A percentile compares a stretch with the other conserved stretches of the same genome.
Evolutionary conservation across 2,888 invertebrate species (phyloP).

Genomic region (Hemaris fuciformis): DNA sequence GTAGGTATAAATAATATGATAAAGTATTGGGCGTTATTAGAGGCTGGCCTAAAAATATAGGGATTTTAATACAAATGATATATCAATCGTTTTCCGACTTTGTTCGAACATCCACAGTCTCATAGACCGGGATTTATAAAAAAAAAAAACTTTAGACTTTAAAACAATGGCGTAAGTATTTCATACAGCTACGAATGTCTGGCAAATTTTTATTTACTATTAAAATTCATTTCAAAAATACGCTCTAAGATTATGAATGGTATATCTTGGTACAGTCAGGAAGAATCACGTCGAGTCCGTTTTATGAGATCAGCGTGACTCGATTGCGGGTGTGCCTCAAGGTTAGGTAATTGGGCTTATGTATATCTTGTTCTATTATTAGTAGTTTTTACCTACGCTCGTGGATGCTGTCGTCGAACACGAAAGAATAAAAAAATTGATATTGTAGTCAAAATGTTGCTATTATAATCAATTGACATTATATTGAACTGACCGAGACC

Average conservation of each 20-base stretch:
- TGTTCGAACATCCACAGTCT: too few relatives aligned
- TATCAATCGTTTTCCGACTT: too few relatives aligned
- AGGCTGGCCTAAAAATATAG: too few relatives aligned
- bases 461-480: too few relatives aligned
- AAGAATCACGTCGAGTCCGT: conserved; percentile 14
- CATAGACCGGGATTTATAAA: too few relatives aligned
- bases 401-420: neutral
- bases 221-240: neutral
- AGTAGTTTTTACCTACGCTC: neutral
- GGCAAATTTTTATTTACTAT: neutral
- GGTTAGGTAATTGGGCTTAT: conserved; percentile 22
- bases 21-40: too few relatives aligned
- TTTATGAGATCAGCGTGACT: conserved; percentile 21
- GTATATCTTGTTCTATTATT: neutral
- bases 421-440: neutral
- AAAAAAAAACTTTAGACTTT: too few relatives aligned
- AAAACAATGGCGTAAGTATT: too few relatives aligned
- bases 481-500: too few relatives aligned
- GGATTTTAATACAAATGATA: too few relatives aligned
- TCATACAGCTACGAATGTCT: neutral
- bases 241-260: neutral
- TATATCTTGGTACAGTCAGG: neutral
- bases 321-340: conserved; percentile 26
- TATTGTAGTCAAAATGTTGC: too few relatives aligned
- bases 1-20: too few relatives aligned